These are phyloP conservation scores for Rhinophrynus dorsalis DNA, from an alignment of 2,797 vertebrate species.

Conservation along the genomic window DNA sequence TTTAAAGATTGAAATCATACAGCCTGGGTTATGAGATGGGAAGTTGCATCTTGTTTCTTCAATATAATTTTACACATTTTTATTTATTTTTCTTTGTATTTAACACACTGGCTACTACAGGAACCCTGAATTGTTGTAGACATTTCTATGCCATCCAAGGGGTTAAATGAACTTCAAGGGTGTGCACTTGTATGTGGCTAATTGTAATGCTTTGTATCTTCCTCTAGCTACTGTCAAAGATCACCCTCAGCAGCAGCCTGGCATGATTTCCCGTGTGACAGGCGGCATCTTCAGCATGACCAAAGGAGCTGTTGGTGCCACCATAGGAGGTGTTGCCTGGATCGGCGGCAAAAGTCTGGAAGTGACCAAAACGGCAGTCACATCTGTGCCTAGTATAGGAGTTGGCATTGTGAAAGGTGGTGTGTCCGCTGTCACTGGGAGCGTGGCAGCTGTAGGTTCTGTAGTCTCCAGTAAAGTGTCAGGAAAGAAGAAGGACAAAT, in stretches of 20 bases:
- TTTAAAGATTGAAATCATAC: too few relatives aligned
- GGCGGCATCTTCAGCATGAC: slow-evolving; percentile 90
- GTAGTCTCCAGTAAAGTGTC: slow-evolving; percentile 91
- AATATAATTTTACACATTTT: too few relatives aligned
- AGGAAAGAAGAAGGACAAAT: slow-evolving; percentile 96
- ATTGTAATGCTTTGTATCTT: too few relatives aligned
- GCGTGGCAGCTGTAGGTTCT: slow-evolving; percentile 87
- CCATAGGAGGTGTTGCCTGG: slow-evolving; percentile 89
- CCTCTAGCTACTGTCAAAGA: slow-evolving; percentile 81
- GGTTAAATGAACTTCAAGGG: too few relatives aligned
- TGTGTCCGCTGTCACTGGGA: slow-evolving; percentile 88
- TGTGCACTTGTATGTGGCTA: too few relatives aligned
- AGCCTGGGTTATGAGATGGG: too few relatives aligned
- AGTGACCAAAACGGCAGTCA: slow-evolving; percentile 90
- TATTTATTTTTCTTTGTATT: too few relatives aligned
- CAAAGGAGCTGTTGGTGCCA: slow-evolving; percentile 90
- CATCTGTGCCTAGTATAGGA: slow-evolving; percentile 83
- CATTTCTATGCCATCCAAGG: too few relatives aligned
- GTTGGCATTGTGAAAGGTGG: slow-evolving; percentile 91
- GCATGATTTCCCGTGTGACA: slow-evolving; percentile 88
- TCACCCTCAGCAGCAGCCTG: slow-evolving; percentile 84
- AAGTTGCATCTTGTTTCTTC: too few relatives aligned
- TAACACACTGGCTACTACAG: too few relatives aligned
- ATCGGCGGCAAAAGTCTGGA: slow-evolving; percentile 91
- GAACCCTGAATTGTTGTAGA: too few relatives aligned